Evolutionary conservation across 2,888 invertebrate species (phyloP).

Genomic region (Trilocha varians): DNA sequence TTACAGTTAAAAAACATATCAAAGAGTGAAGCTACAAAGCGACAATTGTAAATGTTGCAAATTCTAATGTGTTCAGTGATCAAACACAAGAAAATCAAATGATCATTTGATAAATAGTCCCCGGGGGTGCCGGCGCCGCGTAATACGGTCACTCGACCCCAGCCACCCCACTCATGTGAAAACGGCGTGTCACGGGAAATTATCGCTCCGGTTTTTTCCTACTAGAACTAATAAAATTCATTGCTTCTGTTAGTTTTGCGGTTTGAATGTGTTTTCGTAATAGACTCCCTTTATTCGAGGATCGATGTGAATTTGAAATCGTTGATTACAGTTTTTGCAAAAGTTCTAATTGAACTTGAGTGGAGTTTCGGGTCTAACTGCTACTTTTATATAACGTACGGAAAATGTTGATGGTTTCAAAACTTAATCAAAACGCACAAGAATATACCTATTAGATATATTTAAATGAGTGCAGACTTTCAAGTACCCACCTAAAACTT

Average conservation of each 20-base stretch:
- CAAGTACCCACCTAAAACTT: too few relatives aligned
- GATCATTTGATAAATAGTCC: conserved; percentile 74
- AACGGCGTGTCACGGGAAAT: conserved; percentile 37
- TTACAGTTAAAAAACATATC: conserved; percentile 2
- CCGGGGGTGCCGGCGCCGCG: conserved; percentile 44
- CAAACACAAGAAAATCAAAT: conserved; percentile 75
- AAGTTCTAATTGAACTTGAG: too few relatives aligned
- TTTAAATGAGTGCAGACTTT: too few relatives aligned
- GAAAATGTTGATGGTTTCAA: too few relatives aligned
- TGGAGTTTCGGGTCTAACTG: too few relatives aligned
- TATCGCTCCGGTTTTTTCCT: conserved; percentile 22
- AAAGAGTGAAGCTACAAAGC: conserved; percentile 44
- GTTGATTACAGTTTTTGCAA: not conserved
- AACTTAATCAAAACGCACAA: too few relatives aligned
- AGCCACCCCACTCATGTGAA: conserved; percentile 10
- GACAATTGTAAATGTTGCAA: conserved; percentile 46
- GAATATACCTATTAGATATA: too few relatives aligned
- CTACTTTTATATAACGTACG: too few relatives aligned
- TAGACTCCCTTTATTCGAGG: not conserved
- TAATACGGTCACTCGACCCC: conserved; percentile 56
- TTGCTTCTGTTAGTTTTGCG: not conserved
- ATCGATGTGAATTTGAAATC: not conserved
- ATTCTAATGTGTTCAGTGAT: conserved; percentile 72
- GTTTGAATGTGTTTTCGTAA: not conserved
- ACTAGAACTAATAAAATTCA: not conserved